Base-by-base conservation (phyloP, 2,113 vertebrate genomes). In the Sus scrofa region DNA sequence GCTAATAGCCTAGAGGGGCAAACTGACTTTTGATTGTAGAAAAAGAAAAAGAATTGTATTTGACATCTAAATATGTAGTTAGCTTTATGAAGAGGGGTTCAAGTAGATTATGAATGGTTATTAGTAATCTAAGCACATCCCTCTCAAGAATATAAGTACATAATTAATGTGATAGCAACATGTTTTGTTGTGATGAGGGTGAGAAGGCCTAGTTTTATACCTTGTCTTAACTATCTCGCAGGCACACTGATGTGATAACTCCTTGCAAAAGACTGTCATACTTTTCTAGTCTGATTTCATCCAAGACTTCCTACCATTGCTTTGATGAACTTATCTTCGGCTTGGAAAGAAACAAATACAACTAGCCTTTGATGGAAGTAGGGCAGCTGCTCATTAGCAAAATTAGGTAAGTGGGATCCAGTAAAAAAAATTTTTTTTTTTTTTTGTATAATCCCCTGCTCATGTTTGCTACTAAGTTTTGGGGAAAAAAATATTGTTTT, bases 101-200 rank as follows among this genome's bases (percentile, higher is more conserved):
- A 95, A 44, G 16, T 90, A 44, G 67, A 81, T 91, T 85, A 2
- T 32, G 54, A 93, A 58, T 27, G 71, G 52, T 86, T 91, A 77
- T 30, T 81, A 71, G 82, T 71, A 67, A 94, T 96, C 56, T n/a
- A 98, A 96, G 96, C 9, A 85, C 5, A 86, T 7, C 58, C 74
- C 83, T 30, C 96, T 96, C 58, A 52, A 58, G 82, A 95, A 52
- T 52, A 94, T 20, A 39, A 93, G 2, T n/a, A 39, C n/a, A 91
- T 95, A 96, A 97, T 96, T 97, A 97, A 96, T 78, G 77, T 22
- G 37, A 27, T 93, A 87, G 70, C 30, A 93, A 12, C 1, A 83
- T 7, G 70, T 89, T 96, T 79, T 92, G 27, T 89, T 95, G 79
- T 50, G 73, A 94, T 0, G 0, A 44, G 30, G 15, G 10, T 86